Evolutionary conservation across 37 sponge, comb jelly and placozoan species (phyloP), one percentile per base, ranked within the genome.

Genomic region (Aphrocallistes beatrix): DNA sequence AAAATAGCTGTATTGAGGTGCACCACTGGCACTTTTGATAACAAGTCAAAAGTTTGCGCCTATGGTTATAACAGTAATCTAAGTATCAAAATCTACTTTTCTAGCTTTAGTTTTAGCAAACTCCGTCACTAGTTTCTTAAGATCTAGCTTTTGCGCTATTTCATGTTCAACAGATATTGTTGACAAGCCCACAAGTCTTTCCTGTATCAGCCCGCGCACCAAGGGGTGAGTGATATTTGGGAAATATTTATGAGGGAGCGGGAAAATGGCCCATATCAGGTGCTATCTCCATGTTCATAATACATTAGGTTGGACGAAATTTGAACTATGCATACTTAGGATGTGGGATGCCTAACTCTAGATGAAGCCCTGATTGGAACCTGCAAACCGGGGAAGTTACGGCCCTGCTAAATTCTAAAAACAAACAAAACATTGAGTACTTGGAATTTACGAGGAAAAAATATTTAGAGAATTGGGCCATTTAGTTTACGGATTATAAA

Each of bases 401-500:
- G 75, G 75, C 75, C 75, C 75, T 60, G 75, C 25, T 60, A 60
- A 60, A 60, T 60, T 60, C 75, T 13, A 32, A 19, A 60, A 60
- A 60, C 75, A 60, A 60, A 60, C 17, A 60, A 60, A 60, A 60
- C 75, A 60, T 13, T 60, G 75, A 60, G 75, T 60, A 60, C 75
- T 60, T 28, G 75, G 75, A 60, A 60, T 60, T 47, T 60, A 60
- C 75, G 75, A 60, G 75, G 75, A 60, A 60, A 60, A 28, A 60
- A 19, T 60, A 60, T 60, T 60, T 60, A 60, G 75, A 60, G 75
- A 60, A 60, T 60, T 60, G 75, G 75, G 32, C 34, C 75, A 60
- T 60, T 60, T 60, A 60, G 49, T 47, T 60, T 60, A 60, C 75
- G 75, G 75, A 60, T 60, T 60, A 60, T 60, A 60, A 60, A 32